A percentile compares a stretch with the other conserved stretches of the same genome.
Evolutionary conservation across 1,140 invertebrate species (phyloP).

Genomic region (Dolichoris vasculosae): DNA sequence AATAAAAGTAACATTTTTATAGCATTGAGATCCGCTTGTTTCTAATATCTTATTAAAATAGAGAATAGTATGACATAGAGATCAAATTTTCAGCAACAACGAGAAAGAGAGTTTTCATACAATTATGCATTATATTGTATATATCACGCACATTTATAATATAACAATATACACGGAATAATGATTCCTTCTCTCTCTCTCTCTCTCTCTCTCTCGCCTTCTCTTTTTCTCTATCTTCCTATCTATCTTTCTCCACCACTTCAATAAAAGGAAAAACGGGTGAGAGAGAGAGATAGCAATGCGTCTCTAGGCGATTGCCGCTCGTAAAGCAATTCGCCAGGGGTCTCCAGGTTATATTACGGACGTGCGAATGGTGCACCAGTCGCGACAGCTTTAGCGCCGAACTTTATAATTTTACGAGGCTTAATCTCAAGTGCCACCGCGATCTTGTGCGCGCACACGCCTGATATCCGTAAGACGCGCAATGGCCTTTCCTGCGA

Average conservation of each 20-base stretch:
- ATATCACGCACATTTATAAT: neutral
- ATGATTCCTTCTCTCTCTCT: neutral
- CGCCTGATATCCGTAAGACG: conserved; percentile 23
- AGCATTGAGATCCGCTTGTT: neutral
- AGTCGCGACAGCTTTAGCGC: conserved; percentile 60
- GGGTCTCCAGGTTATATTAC: conserved; percentile 58
- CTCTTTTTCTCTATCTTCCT: too few relatives aligned
- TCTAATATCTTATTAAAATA: neutral
- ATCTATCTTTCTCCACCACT: too few relatives aligned
- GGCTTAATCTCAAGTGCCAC: conserved; percentile 59
- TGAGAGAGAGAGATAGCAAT: neutral
- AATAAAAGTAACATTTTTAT: neutral
- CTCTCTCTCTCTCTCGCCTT: neutral
- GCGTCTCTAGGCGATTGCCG: conserved; percentile 38
- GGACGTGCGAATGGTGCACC: conserved; percentile 62
- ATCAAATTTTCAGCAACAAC: neutral
- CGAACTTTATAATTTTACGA: conserved; percentile 69
- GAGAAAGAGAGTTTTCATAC: neutral
- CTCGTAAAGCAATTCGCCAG: conserved; percentile 65
- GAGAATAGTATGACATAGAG: neutral
- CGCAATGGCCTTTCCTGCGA: neutral
- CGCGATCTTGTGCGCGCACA: conserved; percentile 44
- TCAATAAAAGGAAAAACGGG: neutral
- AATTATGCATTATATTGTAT: neutral
- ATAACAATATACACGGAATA: conserved; percentile 5